These are phyloP conservation scores for Cephus cinctus DNA, from an alignment of 1,140 invertebrate species.

Conservation along the genomic window DNA sequence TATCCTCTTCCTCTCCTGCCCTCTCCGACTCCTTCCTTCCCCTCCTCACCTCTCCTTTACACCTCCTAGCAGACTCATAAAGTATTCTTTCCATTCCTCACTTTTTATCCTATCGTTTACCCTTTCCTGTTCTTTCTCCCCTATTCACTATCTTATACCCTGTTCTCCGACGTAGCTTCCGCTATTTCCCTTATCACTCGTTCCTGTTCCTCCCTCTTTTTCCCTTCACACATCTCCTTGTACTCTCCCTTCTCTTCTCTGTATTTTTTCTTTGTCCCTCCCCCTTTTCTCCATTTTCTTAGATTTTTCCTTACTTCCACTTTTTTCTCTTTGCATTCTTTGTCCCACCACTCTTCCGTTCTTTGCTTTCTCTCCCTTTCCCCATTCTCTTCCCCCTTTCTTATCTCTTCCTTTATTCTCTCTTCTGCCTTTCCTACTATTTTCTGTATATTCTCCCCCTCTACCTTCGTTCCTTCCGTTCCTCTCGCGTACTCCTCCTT, in stretches of 20 bases:
- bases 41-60: not conserved
- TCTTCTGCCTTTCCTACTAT: not conserved
- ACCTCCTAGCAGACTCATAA: not conserved
- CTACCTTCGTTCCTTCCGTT: not conserved
- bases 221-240: not conserved
- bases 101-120: slow-evolving; percentile 2
- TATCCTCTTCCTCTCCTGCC: slow-evolving; percentile 4
- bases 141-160: not conserved
- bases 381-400: slow-evolving; percentile 1
- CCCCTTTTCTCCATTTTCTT: not conserved
- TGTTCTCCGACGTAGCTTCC: not conserved
- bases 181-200: slow-evolving; percentile 3
- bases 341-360: not conserved
- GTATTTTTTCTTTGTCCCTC: not conserved
- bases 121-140: not conserved
- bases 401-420: slow-evolving; percentile 1
- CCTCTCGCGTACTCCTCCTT: not conserved
- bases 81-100: slow-evolving; percentile 1
- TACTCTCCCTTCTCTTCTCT: slow-evolving; percentile 1
- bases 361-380: not conserved
- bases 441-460: not conserved
- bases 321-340: not conserved
- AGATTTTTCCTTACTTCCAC: not conserved
- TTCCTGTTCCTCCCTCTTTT: too few species aligned
- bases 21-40: not conserved